A percentile compares a stretch with the other conserved stretches of the same genome.
Conservation (phyloP, 2,888 invertebrate species). For the Lagria hirta region DNA sequence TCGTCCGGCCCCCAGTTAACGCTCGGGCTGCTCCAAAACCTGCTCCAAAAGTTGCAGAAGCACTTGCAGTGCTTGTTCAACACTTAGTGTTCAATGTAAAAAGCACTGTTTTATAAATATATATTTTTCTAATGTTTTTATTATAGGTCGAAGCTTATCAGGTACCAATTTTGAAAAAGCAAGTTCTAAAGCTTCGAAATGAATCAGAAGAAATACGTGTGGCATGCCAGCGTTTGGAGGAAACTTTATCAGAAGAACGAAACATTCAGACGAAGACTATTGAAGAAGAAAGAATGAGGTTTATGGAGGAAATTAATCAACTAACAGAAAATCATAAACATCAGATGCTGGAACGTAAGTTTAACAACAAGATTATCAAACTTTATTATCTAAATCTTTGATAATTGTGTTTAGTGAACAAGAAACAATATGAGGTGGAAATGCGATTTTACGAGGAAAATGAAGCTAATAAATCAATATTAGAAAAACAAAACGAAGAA, state of each 20-base stretch:
- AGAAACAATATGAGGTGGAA: conserved; percentile 45
- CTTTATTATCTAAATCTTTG: conserved; percentile 25
- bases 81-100: conserved; percentile 79
- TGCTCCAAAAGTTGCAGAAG: conserved; percentile 73
- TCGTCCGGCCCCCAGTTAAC: conserved; percentile 44
- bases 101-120: conserved; percentile 47
- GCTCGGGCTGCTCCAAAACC: conserved; percentile 36
- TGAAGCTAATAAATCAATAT: conserved; percentile 35
- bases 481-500: conserved; percentile 44
- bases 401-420: conserved; percentile 46
- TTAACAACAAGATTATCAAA: conserved; percentile 1
- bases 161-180: conserved; percentile 57
- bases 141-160: conserved; percentile 65
- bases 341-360: conserved; percentile 47
- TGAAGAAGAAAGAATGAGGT: conserved; percentile 48
- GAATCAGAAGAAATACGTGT: conserved; percentile 55
- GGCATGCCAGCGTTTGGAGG: conserved; percentile 53
- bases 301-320: conserved; percentile 43
- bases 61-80: conserved; percentile 80
- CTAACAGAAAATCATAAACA: conserved; percentile 44
- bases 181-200: conserved; percentile 55
- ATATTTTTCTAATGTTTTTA: conserved; percentile 35
- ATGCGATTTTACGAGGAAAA: conserved; percentile 42
- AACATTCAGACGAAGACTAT: conserved; percentile 46
- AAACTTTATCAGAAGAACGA: conserved; percentile 52